Evolutionary conservation across 2,888 invertebrate genomes (phyloP), one percentile per base, ranked within the genome.

Genomic region (Chrysotoxum bicinctum): DNA sequence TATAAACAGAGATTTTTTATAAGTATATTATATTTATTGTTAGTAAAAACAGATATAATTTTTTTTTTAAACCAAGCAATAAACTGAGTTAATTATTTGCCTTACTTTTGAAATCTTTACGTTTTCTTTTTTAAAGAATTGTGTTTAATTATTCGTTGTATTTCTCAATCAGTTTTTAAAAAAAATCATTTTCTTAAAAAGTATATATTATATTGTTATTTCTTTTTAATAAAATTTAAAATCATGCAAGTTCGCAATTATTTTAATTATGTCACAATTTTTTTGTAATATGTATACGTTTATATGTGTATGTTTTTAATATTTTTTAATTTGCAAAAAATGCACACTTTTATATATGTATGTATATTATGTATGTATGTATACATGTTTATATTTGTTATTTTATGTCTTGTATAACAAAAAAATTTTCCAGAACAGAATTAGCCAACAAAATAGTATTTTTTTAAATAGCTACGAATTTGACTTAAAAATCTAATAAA

Each of bases 401-500:
- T 87, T 72, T 70, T 76, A 75, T 88, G 50, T 54, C 77, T 81
- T 75, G 74, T 77, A 75, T 72, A 87, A 88, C 87, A 76, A 84
- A 87, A 80, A 86, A 79, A 83, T 76, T 75, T 80, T 84, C 66
- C 75, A 75, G 66, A 84, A 80, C 80, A 70, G 56, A 84, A 84
- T 75, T 75, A 64, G 82, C 82, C 82, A 83, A 86, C 74, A 78
- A 54, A 86, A 78, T 75, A 56, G 19, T 56, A 35, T 21, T 14
- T 30, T 77, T 37, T 54, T 69, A 76, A 79, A 79, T 83, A 87
- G 79, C 77, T 78, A 83, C 56, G 48, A 87, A 78, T 78, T 43
- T 87, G 58, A 75, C 75, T 87, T 87, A 83, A 79, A 70, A 83
- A 79, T 83, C 83, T 83, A 83, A 68, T 87, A 87, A 84, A 87